Base-by-base conservation (phyloP, 2,888 invertebrate genomes). In the Eremobia ochroleuca region DNA sequence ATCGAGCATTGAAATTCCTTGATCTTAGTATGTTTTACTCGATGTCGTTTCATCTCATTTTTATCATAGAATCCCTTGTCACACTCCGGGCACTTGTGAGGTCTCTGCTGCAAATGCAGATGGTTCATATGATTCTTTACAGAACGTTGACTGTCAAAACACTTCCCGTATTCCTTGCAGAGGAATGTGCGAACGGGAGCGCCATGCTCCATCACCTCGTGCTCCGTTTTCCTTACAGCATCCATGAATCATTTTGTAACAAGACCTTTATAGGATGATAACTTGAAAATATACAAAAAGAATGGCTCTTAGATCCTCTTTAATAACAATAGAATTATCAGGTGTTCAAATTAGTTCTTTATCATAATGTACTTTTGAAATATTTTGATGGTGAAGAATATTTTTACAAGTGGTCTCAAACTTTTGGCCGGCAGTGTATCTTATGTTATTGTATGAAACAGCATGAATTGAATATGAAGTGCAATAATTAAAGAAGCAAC, bases 111-210 rank as follows among this genome's bases (percentile, higher is more conserved):
- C 13, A 80, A 58, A 37, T 96, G 96, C 11, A 92, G 85, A 18
- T 86, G 85, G 31, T 90, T 91, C 37, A 86, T 89, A 31, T 94
- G 94, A 4, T 82, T 58, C 6, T 86, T 85, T 66, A 92, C 81
- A 11, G 85, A 86, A 31, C 89, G 89, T 28, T 89, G 87, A 15
- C 88, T 90, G 1, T 88, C 81, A 43, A 91, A 94, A 8, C 74
- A 77, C n/a, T 88, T 90, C 0, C 91, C 91, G 55, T 94, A 94
- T 0, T 90, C 90, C 8, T 89, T 86, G 52, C 94, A 94, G 18
- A 86, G 86, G 9, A 87, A 91, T 1, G 79, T 67, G 0, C 85
- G 87, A 0, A 83, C 79, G 0, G 87, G 81, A 0, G 91, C 87
- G 0, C 92, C 93, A 34, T 94, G 94, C 0, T 88, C 87, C 6